These are phyloP conservation scores for Cettia cetti DNA, from an alignment of 2,113 vertebrate species.

Conservation along the genomic window DNA sequence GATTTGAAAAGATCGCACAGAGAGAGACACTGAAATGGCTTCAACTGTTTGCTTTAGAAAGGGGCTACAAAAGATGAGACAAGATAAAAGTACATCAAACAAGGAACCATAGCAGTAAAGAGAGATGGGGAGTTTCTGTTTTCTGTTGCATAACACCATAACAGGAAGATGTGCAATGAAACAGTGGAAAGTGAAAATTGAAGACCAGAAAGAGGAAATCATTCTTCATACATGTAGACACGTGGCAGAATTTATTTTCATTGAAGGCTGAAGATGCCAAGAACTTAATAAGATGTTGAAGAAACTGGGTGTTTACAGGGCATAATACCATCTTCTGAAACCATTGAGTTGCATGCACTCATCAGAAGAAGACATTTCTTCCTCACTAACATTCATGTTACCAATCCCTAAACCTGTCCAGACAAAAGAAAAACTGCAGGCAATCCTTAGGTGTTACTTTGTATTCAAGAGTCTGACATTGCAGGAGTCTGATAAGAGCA, in stretches of 20 bases:
- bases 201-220: background rate
- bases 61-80: background rate
- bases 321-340: background rate
- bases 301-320: background rate
- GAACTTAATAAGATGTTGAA: background rate
- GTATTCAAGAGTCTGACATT: background rate
- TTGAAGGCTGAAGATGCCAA: background rate
- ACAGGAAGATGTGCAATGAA: background rate
- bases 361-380: background rate
- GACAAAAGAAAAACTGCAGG: background rate
- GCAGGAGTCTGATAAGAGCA: background rate
- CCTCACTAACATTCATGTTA: background rate
- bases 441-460: background rate
- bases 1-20: background rate
- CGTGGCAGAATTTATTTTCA: background rate
- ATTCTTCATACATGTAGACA: background rate
- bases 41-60: background rate
- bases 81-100: background rate
- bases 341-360: background rate
- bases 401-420: background rate
- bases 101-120: background rate
- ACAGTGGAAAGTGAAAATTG: background rate
- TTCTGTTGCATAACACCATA: background rate
- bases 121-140: background rate
- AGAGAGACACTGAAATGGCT: background rate